phyloP scores from a whole-genome alignment of 2,797 vertebrate genomes.

The Australoheros facetus region DNA sequence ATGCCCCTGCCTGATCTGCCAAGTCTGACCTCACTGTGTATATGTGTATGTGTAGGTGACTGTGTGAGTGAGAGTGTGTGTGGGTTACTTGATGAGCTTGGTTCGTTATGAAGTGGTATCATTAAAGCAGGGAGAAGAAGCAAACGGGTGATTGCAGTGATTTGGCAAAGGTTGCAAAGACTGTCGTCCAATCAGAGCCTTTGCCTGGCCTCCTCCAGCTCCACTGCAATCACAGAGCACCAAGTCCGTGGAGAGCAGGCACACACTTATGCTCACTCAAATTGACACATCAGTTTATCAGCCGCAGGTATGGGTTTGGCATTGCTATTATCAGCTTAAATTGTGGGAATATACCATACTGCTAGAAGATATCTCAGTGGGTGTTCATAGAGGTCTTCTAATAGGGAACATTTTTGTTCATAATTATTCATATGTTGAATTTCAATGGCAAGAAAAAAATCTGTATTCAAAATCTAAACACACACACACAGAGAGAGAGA shows the following conservation, averaged over 20 bases:
- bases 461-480: not conserved
- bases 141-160: slow-evolving; percentile 82
- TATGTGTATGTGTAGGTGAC: slow-evolving; percentile 28
- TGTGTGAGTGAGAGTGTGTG: slow-evolving; percentile 39
- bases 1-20: slow-evolving; percentile 71
- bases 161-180: slow-evolving; percentile 77
- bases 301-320: slow-evolving; percentile 39
- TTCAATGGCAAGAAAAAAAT: not conserved
- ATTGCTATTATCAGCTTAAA: slow-evolving; percentile 30
- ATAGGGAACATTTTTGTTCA: not conserved
- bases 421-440: not conserved
- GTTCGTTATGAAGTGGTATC: slow-evolving; percentile 82
- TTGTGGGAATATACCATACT: slow-evolving; percentile 11
- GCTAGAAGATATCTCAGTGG: slow-evolving; percentile 9
- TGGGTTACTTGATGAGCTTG: slow-evolving; percentile 73
- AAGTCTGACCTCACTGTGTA: slow-evolving; percentile 64
- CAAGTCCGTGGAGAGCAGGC: slow-evolving; percentile 34
- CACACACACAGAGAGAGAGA: not conserved
- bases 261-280: slow-evolving; percentile 27
- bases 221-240: slow-evolving; percentile 76
- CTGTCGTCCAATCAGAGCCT: slow-evolving; percentile 78
- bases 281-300: slow-evolving; percentile 25
- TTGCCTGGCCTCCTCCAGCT: slow-evolving; percentile 69
- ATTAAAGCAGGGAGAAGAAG: slow-evolving; percentile 79
- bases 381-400: not conserved